Evolutionary conservation across 2,888 invertebrate genomes (phyloP).

Genomic region (Ephialtes manifestator): DNA sequence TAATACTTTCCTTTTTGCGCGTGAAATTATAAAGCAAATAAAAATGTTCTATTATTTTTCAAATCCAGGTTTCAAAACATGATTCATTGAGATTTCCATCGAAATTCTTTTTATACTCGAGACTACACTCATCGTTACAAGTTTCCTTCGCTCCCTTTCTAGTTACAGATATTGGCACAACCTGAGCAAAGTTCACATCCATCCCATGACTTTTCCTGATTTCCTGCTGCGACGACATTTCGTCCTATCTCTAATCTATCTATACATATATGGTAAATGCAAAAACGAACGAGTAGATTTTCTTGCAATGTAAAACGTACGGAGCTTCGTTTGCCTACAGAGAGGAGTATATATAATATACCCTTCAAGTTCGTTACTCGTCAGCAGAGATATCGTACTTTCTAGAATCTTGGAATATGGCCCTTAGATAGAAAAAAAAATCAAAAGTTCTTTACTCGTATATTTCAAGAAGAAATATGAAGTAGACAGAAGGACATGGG

Average conservation of each 20-base stretch:
- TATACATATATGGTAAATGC: not conserved
- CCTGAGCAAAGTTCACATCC: not conserved
- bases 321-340: slow-evolving; percentile 12
- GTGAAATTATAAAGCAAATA: too few relatives aligned
- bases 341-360: not conserved
- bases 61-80: too few relatives aligned
- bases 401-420: slow-evolving; percentile 1
- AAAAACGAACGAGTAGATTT: not conserved
- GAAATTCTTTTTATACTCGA: not conserved
- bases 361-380: slow-evolving; percentile 26
- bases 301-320: not conserved
- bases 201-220: not conserved
- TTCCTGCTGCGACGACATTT: not conserved
- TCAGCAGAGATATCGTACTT: not conserved
- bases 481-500: not conserved
- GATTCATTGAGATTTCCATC: not conserved
- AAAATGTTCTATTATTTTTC: too few relatives aligned
- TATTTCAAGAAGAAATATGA: not conserved
- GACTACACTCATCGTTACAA: not conserved
- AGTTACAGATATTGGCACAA: slow-evolving; percentile 12
- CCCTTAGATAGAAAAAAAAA: not conserved
- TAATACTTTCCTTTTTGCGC: too few relatives aligned
- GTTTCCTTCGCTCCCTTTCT: not conserved
- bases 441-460: slow-evolving; percentile 18
- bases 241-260: not conserved